A percentile compares a stretch with the other conserved stretches of the same genome.
Evolutionary conservation across 2,797 vertebrate species (phyloP).

Genomic region (Neostethus bicornis): DNA sequence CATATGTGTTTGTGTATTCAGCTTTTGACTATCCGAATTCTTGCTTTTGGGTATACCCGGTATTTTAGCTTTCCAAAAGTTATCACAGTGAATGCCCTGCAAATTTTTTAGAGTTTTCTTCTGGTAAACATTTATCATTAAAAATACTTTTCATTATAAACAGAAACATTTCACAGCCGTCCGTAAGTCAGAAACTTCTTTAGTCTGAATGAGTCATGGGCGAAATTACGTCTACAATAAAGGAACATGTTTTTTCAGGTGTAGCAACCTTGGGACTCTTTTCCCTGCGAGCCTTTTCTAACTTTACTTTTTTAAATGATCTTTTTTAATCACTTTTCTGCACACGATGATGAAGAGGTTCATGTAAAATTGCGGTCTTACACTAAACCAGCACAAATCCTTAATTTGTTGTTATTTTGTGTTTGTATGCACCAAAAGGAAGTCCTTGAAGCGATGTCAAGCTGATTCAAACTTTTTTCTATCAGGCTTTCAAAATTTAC

Average conservation of each 20-base stretch:
- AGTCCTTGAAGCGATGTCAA: background rate
- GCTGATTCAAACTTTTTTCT: background rate
- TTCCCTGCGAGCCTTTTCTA: slow-evolving; percentile 14
- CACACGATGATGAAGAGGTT: slow-evolving; percentile 4
- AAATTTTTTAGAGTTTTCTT: background rate
- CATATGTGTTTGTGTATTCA: too few species aligned
- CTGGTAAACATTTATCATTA: background rate
- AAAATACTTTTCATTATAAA: background rate
- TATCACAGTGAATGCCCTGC: background rate
- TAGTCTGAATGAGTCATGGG: background rate
- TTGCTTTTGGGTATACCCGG: background rate
- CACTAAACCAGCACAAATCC: slow-evolving; percentile 3
- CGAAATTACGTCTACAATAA: slow-evolving; percentile 12
- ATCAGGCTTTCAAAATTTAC: background rate
- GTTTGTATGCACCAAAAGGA: background rate
- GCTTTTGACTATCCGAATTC: background rate
- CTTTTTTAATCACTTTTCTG: slow-evolving; percentile 19
- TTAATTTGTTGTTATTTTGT: background rate
- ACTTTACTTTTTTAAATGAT: slow-evolving; percentile 16
- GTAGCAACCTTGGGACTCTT: slow-evolving; percentile 6
- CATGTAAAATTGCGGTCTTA: slow-evolving; percentile 11
- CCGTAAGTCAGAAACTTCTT: slow-evolving; percentile 8
- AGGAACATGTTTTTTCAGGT: slow-evolving; percentile 10
- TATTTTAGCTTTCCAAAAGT: background rate
- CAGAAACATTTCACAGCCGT: slow-evolving; percentile 5